A percentile compares a stretch with the other conserved stretches of the same genome.
These are phyloP conservation scores for Pagrus major DNA, from an alignment of 2,113 vertebrate genomes.

Conservation along the genomic window DNA sequence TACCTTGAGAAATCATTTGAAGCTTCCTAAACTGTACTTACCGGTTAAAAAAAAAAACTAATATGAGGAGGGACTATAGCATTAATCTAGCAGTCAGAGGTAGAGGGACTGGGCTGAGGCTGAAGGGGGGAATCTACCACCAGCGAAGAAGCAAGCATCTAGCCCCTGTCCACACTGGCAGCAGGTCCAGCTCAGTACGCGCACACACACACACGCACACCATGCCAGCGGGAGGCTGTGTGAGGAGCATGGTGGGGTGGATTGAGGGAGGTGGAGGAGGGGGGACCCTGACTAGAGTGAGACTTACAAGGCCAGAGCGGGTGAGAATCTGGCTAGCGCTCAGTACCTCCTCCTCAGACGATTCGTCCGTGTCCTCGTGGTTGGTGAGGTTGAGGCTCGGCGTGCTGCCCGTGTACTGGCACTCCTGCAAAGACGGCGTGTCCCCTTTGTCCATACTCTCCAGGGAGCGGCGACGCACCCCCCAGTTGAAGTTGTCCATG, in stretches of 20 bases:
- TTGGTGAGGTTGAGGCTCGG: conserved; percentile 97
- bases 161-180: conserved; percentile 66
- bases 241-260: conserved; percentile 67
- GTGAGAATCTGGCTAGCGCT: conserved; percentile 97
- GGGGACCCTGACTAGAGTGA: conserved; percentile 59
- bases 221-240: conserved; percentile 77
- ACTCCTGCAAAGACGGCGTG: conserved; percentile 95
- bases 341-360: conserved; percentile 97
- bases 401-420: conserved; percentile 94
- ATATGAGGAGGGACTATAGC: conserved; percentile 1
- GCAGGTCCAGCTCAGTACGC: conserved; percentile 67
- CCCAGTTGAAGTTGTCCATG: conserved; percentile 99
- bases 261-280: not conserved
- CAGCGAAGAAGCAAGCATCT: conserved; percentile 83
- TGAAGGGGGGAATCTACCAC: conserved; percentile 67
- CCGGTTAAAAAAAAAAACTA: conserved; percentile 11
- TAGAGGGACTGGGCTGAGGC: conserved; percentile 43
- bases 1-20: not conserved
- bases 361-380: conserved; percentile 98
- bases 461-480: conserved; percentile 95
- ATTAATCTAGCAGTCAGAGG: conserved; percentile 46
- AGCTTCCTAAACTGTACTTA: conserved; percentile 41
- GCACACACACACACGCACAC: conserved; percentile 67
- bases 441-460: conserved; percentile 99
- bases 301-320: conserved; percentile 91